Evolutionary conservation across 2,113 vertebrate genomes (phyloP).

Genomic region (Phoxinus phoxinus): DNA sequence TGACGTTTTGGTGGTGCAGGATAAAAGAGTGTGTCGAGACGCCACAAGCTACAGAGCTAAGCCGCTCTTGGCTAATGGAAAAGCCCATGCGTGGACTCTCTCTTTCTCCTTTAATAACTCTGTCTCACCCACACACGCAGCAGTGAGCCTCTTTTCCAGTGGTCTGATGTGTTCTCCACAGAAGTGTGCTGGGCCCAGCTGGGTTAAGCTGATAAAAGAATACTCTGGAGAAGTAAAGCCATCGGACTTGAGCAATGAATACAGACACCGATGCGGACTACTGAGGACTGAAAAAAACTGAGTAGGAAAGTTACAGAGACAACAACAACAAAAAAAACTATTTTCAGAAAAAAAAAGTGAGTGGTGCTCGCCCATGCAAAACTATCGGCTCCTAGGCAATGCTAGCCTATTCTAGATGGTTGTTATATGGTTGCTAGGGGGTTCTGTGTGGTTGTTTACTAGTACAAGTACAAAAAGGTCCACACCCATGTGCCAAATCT

Average conservation of each 20-base stretch:
- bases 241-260: slow-evolving; percentile 12
- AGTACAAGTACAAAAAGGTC: neutral
- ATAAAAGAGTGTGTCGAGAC: slow-evolving; percentile 28
- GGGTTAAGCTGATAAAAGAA: slow-evolving; percentile 85
- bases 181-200: slow-evolving; percentile 81
- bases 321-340: neutral
- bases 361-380: neutral
- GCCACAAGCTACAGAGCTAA: slow-evolving; percentile 58
- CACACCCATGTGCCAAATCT: too few species aligned
- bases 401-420: neutral
- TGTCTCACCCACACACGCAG: slow-evolving; percentile 53
- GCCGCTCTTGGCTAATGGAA: slow-evolving; percentile 66
- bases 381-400: neutral
- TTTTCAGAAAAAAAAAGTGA: neutral
- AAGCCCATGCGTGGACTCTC: slow-evolving; percentile 42
- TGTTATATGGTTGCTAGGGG: neutral
- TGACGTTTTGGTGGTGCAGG: neutral
- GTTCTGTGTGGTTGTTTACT: neutral
- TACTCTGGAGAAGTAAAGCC: slow-evolving; percentile 63
- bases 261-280: neutral
- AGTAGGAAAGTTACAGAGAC: neutral
- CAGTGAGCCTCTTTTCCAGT: slow-evolving; percentile 54
- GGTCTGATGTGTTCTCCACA: slow-evolving; percentile 69
- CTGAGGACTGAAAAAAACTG: neutral
- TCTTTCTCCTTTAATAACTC: slow-evolving; percentile 49